Conservation (phyloP, 1,140 invertebrate species). For the Galleria mellonella region DNA sequence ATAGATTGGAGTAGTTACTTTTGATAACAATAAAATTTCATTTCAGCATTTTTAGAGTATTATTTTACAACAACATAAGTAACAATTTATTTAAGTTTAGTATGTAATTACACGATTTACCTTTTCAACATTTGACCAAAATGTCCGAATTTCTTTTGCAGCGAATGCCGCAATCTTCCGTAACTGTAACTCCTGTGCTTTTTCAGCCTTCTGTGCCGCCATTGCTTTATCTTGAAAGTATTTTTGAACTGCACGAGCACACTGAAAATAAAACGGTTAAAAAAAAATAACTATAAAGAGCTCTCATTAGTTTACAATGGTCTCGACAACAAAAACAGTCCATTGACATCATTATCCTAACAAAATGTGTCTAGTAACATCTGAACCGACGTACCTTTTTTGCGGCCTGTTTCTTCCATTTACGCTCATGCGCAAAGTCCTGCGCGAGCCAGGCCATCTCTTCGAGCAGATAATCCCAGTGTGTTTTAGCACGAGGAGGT, state of each 20-base stretch:
- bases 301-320: too few species aligned
- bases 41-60: too few species aligned
- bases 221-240: constrained; percentile 96
- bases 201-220: constrained; percentile 91
- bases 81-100: too few species aligned
- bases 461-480: constrained; percentile 99
- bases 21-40: too few species aligned
- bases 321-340: too few species aligned
- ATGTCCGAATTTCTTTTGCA: constrained; percentile 94
- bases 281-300: background rate
- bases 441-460: constrained; percentile 99
- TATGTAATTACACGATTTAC: constrained; percentile 40
- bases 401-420: constrained; percentile 97
- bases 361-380: too few species aligned
- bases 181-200: constrained; percentile 91
- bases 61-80: too few species aligned
- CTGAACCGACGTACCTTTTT: constrained; percentile 88
- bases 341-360: too few species aligned
- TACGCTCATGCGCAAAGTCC: constrained; percentile 97
- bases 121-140: constrained; percentile 98
- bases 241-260: constrained; percentile 93
- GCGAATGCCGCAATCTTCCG: constrained; percentile 91
- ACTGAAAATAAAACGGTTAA: constrained; percentile 69
- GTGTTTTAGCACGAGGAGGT: constrained; percentile 91
- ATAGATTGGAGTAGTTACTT: too few species aligned